phyloP scores from a whole-genome alignment of 2,888 invertebrate species.

The Oxyteleia sp. region DNA sequence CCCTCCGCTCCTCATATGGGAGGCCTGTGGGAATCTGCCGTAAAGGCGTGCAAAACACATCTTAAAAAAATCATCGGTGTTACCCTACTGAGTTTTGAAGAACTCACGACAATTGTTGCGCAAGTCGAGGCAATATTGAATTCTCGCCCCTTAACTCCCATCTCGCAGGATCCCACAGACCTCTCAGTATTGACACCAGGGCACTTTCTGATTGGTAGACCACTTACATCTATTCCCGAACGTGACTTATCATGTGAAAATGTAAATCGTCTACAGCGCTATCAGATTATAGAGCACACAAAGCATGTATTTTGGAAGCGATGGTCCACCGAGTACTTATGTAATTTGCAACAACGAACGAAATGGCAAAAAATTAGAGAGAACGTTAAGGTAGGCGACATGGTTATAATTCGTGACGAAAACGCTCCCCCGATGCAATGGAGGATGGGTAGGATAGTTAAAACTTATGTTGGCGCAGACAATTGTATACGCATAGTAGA shows the following conservation, averaged over 20 bases:
- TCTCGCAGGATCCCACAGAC: not conserved
- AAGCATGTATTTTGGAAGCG: no score
- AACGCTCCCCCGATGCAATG: conserved; percentile 38
- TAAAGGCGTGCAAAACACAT: conserved; percentile 80
- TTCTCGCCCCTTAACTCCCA: not conserved
- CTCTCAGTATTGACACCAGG: not conserved
- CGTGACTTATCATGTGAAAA: no score
- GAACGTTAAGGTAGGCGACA: conserved; percentile 6
- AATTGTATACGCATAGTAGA: not conserved
- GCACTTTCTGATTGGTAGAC: conserved; percentile 3
- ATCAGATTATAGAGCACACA: no score
- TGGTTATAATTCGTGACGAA: conserved; percentile 39
- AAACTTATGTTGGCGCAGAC: conserved; percentile 14
- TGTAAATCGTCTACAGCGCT: no score
- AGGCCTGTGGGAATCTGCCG: conserved; percentile 79
- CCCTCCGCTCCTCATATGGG: conserved; percentile 77
- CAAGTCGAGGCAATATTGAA: conserved; percentile 68
- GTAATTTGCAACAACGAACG: no score
- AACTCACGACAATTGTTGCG: conserved; percentile 58
- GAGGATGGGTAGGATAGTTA: conserved; percentile 24
- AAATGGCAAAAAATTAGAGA: no score
- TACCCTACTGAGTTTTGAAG: conserved; percentile 64
- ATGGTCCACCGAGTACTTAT: no score
- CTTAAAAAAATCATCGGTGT: conserved; percentile 73
- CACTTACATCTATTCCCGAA: conserved; percentile 2